Conservation (phyloP, 2,113 vertebrate genomes). For the Apodemus sylvaticus region DNA sequence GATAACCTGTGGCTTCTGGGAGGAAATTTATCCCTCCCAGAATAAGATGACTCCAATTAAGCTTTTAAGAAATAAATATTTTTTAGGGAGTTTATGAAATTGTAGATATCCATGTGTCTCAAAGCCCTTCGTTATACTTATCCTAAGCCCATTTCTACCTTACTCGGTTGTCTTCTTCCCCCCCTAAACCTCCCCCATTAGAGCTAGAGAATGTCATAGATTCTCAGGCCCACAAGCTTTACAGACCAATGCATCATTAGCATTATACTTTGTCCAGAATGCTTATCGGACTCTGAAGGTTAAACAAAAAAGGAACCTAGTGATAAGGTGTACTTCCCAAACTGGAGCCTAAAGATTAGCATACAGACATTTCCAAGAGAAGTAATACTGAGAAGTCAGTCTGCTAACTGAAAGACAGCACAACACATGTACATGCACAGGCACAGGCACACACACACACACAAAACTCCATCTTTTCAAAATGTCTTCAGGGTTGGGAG, state of each 20-base stretch:
- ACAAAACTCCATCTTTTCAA: slow-evolving; percentile 9
- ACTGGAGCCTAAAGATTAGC: background rate
- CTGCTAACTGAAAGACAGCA: background rate
- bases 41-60: background rate
- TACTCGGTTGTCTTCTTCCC: background rate
- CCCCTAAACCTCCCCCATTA: too few relatives aligned
- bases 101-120: background rate
- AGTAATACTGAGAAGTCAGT: background rate
- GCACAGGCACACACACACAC: too few relatives aligned
- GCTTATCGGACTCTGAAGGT: background rate
- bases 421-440: background rate
- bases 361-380: slow-evolving; percentile 6
- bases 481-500: background rate
- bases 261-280: background rate
- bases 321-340: background rate
- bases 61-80: background rate
- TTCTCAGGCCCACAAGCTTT: background rate
- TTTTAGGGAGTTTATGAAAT: background rate
- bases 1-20: background rate
- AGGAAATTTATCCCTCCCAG: background rate
- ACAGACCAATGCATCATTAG: background rate
- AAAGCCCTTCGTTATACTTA: background rate
- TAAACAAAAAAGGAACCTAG: background rate
- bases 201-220: background rate
- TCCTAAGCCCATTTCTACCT: too few relatives aligned